Percentiles rank a stretch among this genome's conserved stretches.
Evolutionary conservation across 1,140 invertebrate genomes (phyloP).

Genomic region (Drosophila novamexicana): DNA sequence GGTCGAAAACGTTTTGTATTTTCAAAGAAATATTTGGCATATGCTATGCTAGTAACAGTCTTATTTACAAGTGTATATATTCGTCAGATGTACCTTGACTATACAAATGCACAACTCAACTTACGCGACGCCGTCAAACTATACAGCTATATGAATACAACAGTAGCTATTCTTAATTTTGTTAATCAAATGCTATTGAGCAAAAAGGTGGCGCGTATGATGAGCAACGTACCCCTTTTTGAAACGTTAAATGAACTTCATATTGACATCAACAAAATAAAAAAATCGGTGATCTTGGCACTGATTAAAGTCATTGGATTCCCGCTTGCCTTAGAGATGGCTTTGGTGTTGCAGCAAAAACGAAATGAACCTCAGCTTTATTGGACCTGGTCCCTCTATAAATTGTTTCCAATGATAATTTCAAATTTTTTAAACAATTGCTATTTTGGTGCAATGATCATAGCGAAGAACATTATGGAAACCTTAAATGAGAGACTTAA

Average conservation of each 20-base stretch:
- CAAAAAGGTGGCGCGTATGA: conserved; percentile 41
- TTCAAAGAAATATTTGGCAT: conserved; percentile 56
- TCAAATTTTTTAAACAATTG: conserved; percentile 72
- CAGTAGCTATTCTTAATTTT: conserved; percentile 62
- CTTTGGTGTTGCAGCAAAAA: conserved; percentile 57
- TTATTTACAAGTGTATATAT: conserved; percentile 55
- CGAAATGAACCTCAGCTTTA: conserved; percentile 51
- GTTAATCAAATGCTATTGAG: conserved; percentile 54
- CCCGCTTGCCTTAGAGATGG: conserved; percentile 54
- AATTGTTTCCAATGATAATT: conserved; percentile 65
- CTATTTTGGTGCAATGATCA: conserved; percentile 65
- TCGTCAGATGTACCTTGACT: conserved; percentile 55
- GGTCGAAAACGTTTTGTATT: conserved; percentile 49
- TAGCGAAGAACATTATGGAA: conserved; percentile 53
- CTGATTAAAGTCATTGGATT: conserved; percentile 56
- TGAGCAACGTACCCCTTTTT: conserved; percentile 62
- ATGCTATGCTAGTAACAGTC: conserved; percentile 43
- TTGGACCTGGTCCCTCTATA: conserved; percentile 57
- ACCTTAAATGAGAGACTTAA: conserved; percentile 49
- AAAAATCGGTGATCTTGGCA: conserved; percentile 41
- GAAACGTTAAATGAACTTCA: conserved; percentile 37
- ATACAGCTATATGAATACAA: conserved; percentile 72
- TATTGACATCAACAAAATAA: conserved; percentile 38
- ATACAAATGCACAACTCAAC: conserved; percentile 45
- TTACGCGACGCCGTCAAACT: conserved; percentile 64